phyloP scores from a whole-genome alignment of 2,113 vertebrate species.

The Nothobranchius kuhntae region DNA sequence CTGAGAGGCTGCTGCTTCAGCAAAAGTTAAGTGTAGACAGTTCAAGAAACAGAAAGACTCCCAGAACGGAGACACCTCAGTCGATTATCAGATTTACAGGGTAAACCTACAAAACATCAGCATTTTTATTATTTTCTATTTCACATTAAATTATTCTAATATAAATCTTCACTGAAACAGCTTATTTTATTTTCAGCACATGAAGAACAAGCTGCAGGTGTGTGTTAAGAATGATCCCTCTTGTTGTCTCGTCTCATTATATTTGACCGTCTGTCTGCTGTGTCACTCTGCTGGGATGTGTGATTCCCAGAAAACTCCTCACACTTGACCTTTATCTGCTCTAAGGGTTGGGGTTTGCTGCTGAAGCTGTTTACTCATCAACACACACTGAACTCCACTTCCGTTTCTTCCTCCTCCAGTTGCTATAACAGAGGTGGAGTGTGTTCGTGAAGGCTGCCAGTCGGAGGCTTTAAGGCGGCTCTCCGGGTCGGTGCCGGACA shows the following conservation, averaged over 20 bases:
- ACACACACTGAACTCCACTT: background rate
- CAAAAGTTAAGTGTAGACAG: background rate
- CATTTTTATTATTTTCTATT: background rate
- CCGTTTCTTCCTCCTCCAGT: conserved; percentile 72
- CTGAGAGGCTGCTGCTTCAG: background rate
- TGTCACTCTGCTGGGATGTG: too few species aligned
- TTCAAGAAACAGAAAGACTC: background rate
- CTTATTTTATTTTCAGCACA: background rate
- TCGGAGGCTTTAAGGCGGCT: conserved; percentile 87
- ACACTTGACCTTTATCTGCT: conserved; percentile 36
- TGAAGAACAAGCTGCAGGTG: background rate
- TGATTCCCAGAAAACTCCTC: conserved; percentile 4
- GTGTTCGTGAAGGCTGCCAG: conserved; percentile 87
- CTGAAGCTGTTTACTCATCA: conserved; percentile 26
- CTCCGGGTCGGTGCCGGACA: conserved; percentile 77
- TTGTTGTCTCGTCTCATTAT: background rate
- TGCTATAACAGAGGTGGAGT: conserved; percentile 87
- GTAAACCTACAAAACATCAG: background rate
- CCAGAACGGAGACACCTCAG: background rate
- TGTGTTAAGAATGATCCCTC: background rate
- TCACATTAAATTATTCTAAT: too few species aligned
- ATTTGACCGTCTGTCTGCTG: conserved; percentile 23
- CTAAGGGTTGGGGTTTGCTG: background rate
- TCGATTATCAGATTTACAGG: background rate
- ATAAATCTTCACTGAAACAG: too few species aligned